Evolutionary conservation across 92 coral and sea anemone genomes (phyloP).

Genomic region (Scolanthus callimorphus): DNA sequence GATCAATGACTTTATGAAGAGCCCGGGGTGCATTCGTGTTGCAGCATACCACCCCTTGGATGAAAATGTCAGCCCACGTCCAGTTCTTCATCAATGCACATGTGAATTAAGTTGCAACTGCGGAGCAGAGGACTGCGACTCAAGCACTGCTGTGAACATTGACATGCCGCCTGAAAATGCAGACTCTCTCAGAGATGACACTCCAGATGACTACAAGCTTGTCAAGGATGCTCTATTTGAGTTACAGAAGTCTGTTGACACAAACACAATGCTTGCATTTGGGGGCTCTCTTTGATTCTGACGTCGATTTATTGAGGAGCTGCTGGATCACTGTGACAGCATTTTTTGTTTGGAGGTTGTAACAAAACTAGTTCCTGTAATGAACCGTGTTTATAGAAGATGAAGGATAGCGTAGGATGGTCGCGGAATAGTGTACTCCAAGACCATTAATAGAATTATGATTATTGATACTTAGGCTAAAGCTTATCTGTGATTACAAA

Average conservation of each 20-base stretch:
- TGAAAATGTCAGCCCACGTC: no score
- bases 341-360: neutral
- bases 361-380: neutral
- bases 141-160: neutral
- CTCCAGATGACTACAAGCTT: neutral
- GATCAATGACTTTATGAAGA: no score
- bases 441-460: no score
- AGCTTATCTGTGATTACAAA: no score
- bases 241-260: neutral
- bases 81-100: no score
- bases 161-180: slow-evolving; percentile 3
- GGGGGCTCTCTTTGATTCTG: neutral
- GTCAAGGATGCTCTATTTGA: neutral
- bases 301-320: neutral
- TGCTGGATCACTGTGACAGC: slow-evolving; percentile 1
- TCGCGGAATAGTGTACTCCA: no score
- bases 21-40: no score
- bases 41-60: no score
- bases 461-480: no score
- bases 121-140: neutral
- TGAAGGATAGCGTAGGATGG: no score
- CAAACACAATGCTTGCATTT: neutral
- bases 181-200: neutral
- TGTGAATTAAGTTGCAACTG: no score
- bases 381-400: no score